Conservation (phyloP, 2,797 vertebrate species). For the Cynopterus sphinx region DNA sequence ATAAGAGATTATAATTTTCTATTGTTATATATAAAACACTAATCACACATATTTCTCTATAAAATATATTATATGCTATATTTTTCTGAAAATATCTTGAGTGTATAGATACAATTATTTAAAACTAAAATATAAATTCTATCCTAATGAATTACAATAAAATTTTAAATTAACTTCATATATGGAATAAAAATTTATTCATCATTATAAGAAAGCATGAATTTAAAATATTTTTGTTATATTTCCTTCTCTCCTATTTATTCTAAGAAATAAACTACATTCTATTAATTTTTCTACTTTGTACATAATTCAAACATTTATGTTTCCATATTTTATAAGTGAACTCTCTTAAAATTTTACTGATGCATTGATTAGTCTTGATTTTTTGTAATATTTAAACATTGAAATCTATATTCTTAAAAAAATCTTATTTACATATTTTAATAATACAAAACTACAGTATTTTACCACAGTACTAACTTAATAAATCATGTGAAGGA, state of each 20-base stretch:
- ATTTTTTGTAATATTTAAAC: background rate
- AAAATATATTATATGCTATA: background rate
- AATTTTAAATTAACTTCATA: background rate
- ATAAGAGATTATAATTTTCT: background rate
- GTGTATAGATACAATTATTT: background rate
- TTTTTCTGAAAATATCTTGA: background rate
- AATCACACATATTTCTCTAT: background rate
- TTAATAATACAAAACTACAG: background rate
- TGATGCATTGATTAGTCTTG: background rate
- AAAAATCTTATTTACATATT: background rate
- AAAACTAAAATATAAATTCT: background rate
- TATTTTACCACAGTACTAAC: background rate
- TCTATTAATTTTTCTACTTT: background rate
- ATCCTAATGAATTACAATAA: background rate
- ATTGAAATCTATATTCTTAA: background rate
- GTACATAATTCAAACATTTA: background rate
- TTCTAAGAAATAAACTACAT: background rate
- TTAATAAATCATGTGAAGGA: background rate
- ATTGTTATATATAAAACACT: background rate
- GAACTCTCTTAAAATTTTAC: background rate
- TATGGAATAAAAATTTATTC: background rate
- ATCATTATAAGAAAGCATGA: background rate
- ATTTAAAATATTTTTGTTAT: background rate
- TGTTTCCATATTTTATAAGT: background rate
- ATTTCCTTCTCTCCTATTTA: background rate